Percentiles rank a stretch among this genome's conserved stretches.
phyloP scores from a whole-genome alignment of 2,113 vertebrate genomes.

The Lophotis ruficrista region DNA sequence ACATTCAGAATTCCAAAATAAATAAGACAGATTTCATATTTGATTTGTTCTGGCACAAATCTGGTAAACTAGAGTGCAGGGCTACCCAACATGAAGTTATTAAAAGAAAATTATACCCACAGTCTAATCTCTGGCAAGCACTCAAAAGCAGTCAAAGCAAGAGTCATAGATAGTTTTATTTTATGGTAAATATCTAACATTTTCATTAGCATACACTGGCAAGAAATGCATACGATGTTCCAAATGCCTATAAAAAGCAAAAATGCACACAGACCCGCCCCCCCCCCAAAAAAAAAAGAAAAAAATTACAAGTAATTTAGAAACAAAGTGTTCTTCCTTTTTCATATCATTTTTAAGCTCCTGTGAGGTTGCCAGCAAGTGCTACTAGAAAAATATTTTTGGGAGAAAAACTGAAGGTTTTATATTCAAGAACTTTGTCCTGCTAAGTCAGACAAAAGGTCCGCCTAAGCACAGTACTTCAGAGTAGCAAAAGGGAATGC shows the following conservation, averaged over 20 bases:
- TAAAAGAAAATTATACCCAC: constrained; percentile 26
- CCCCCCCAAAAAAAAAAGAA: neutral
- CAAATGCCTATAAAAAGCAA: neutral
- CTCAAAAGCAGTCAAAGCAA: constrained; percentile 25
- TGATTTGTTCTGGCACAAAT: constrained; percentile 33
- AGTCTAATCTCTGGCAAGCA: constrained; percentile 28
- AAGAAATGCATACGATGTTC: constrained; percentile 9
- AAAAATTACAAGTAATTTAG: neutral
- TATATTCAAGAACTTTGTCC: neutral
- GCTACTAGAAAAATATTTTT: neutral
- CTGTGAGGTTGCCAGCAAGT: neutral
- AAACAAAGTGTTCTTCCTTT: neutral
- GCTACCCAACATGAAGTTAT: neutral
- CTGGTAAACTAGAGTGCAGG: neutral
- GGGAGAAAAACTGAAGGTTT: neutral
- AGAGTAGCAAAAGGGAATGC: neutral
- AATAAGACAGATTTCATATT: neutral
- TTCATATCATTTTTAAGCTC: neutral
- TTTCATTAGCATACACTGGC: neutral
- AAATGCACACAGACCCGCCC: neutral
- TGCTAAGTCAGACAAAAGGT: neutral
- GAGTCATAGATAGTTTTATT: neutral
- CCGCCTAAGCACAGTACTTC: neutral
- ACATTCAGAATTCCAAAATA: constrained; percentile 26
- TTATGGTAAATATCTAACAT: constrained; percentile 26